Evolutionary conservation across 2,113 vertebrate species (phyloP), one percentile per base, ranked within the genome.

Genomic region (Phoenicopterus ruber): DNA sequence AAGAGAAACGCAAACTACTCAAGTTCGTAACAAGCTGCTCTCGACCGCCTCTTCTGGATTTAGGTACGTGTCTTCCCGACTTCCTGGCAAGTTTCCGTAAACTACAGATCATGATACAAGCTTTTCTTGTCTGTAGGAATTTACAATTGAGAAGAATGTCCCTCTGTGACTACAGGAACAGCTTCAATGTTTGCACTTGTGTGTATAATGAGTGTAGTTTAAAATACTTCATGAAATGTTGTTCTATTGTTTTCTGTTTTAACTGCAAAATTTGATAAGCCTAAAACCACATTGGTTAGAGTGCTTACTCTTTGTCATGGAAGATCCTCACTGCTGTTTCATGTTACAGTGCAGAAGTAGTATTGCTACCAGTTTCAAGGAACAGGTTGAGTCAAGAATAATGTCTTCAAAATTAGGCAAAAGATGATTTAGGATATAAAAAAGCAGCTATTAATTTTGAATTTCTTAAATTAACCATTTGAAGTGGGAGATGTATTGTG

Each of bases 11-110:
- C 91, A 99, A 99, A 84, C 97, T 99, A 83, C 98, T 99, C 49
- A 99, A 98, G 97, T 99, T 99, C 78, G 99, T 99, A 66, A 99
- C 99, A 6, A 99, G 99, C 97, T 99, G 99, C 95, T 99, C 99
- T 79, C 98, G 99, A 49, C 99, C 99, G 2, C 99, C 99, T 1
- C 99, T 99, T 83, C 97, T 99, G 94, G 99, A 13, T 99, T 99
- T 94, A 99, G 99, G 99, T 99, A 96, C 88, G 12, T 12, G 47
- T 38, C 77, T 49, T 94, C 18, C 26, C 13, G 9, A 22, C 28
- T 36, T 70, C 63, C 50, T 71, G 19, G 24, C 26, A 50, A 31
- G 12, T 21, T 76, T 74, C 11, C 59, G 4, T 59, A 25, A 69
- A 50, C 29, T 52, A 13, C 21, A 38, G 19, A 4, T 62, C 21